phyloP scores from a whole-genome alignment of 2,113 vertebrate genomes.

The Desmodus rotundus region DNA sequence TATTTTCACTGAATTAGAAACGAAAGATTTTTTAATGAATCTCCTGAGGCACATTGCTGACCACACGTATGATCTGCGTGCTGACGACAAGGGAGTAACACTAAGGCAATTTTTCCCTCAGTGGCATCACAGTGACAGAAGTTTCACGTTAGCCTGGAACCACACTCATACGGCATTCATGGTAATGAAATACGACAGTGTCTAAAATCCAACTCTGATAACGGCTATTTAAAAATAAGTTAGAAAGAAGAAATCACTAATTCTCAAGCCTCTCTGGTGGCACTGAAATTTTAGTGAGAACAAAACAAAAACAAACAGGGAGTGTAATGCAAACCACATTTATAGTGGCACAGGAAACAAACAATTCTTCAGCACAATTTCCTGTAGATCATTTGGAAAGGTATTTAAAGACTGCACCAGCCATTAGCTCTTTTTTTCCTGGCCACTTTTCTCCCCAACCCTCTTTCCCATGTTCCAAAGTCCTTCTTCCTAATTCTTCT shows the following conservation, averaged over 20 bases:
- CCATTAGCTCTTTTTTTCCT: constrained; percentile 53
- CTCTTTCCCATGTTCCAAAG: neutral
- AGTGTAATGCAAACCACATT: constrained; percentile 75
- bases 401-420: constrained; percentile 71
- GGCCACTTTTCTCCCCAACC: neutral
- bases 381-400: constrained; percentile 78
- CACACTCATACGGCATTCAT: neutral
- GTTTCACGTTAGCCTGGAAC: neutral
- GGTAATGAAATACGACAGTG: neutral
- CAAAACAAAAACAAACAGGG: constrained; percentile 36
- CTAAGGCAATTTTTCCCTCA: neutral
- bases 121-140: neutral
- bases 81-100: neutral
- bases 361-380: constrained; percentile 78
- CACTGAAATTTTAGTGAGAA: constrained; percentile 54
- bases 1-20: neutral
- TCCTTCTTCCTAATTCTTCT: constrained; percentile 30
- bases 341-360: constrained; percentile 76
- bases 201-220: neutral
- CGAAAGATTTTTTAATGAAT: neutral
- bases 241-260: constrained; percentile 22
- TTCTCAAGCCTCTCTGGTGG: neutral
- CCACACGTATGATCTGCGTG: fast-evolving
- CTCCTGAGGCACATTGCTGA: neutral
- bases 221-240: constrained; percentile 33